phyloP scores from a whole-genome alignment of 1,140 invertebrate species.

The Drosophila lacteicornis region DNA sequence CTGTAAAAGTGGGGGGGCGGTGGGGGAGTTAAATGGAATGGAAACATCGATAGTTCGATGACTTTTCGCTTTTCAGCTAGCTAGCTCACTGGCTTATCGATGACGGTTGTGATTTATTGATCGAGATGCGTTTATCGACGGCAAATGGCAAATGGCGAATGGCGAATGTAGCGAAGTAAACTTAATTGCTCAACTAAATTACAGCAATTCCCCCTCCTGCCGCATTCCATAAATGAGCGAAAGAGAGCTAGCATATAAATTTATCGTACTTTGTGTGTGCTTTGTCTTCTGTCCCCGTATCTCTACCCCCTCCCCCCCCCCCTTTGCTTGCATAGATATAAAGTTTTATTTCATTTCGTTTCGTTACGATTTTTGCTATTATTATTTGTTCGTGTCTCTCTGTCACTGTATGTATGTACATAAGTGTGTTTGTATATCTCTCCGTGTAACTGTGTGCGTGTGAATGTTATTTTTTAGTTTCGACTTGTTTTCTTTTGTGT shows the following conservation, averaged over 20 bases:
- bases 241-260: constrained; percentile 46
- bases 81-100: constrained; percentile 26
- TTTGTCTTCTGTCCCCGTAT: constrained; percentile 40
- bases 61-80: constrained; percentile 14
- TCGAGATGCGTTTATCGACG: constrained; percentile 37
- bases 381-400: constrained; percentile 75
- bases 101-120: constrained; percentile 41
- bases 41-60: constrained; percentile 50
- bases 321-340: constrained; percentile 53
- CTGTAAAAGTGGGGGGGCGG: background rate
- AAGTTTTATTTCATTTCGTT: constrained; percentile 81
- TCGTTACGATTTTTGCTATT: constrained; percentile 83
- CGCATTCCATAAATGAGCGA: constrained; percentile 32
- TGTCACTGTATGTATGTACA: constrained; percentile 21
- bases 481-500: constrained; percentile 83
- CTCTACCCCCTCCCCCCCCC: background rate
- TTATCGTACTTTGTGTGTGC: constrained; percentile 52
- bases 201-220: constrained; percentile 25
- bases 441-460: constrained; percentile 50
- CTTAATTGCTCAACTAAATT: constrained; percentile 46
- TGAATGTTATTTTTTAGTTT: constrained; percentile 78
- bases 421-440: constrained; percentile 11
- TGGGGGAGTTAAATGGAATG: constrained; percentile 36
- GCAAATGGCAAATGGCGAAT: constrained; percentile 29
- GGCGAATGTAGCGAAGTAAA: constrained; percentile 21